Percentiles rank a stretch among this genome's conserved stretches.
phyloP scores from a whole-genome alignment of 2,113 vertebrate species.

The Arenaria interpres region DNA sequence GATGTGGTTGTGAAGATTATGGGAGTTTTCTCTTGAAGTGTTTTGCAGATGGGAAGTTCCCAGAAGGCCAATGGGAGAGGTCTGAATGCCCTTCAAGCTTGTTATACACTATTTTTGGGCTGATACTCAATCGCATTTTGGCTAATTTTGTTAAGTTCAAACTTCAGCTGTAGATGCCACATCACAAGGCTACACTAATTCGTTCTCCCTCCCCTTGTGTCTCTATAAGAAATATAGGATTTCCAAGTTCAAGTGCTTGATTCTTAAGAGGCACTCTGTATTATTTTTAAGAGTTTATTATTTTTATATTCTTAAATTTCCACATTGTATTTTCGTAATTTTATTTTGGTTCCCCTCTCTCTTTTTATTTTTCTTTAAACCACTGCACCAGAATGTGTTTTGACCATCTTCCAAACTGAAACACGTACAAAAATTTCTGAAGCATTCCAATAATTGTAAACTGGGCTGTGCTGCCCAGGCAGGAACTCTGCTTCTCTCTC shows the following conservation, averaged over 20 bases:
- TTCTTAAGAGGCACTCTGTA: constrained; percentile 15
- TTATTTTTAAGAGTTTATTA: constrained; percentile 49
- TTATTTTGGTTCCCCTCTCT: constrained; percentile 49
- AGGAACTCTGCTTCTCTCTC: constrained; percentile 57
- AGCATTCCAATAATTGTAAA: constrained; percentile 72
- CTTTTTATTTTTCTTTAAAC: constrained; percentile 58
- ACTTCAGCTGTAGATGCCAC: constrained; percentile 58
- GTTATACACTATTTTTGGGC: constrained; percentile 30
- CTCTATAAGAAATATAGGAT: neutral
- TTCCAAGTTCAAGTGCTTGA: constrained; percentile 12
- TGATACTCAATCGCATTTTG: constrained; percentile 15
- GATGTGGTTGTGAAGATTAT: neutral
- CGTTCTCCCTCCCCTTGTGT: neutral
- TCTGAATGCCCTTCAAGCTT: constrained; percentile 27
- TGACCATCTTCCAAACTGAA: constrained; percentile 70
- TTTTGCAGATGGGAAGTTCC: constrained; percentile 44
- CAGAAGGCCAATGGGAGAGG: constrained; percentile 14
- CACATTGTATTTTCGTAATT: constrained; percentile 58
- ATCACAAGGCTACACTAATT: constrained; percentile 59
- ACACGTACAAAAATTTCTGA: constrained; percentile 68
- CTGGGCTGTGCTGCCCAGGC: constrained; percentile 60
- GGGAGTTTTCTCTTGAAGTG: constrained; percentile 24
- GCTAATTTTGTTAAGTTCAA: constrained; percentile 56
- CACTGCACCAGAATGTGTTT: constrained; percentile 67
- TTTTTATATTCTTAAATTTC: constrained; percentile 58